phyloP scores from a whole-genome alignment of 2,113 vertebrate species.

The Etia nguti region DNA sequence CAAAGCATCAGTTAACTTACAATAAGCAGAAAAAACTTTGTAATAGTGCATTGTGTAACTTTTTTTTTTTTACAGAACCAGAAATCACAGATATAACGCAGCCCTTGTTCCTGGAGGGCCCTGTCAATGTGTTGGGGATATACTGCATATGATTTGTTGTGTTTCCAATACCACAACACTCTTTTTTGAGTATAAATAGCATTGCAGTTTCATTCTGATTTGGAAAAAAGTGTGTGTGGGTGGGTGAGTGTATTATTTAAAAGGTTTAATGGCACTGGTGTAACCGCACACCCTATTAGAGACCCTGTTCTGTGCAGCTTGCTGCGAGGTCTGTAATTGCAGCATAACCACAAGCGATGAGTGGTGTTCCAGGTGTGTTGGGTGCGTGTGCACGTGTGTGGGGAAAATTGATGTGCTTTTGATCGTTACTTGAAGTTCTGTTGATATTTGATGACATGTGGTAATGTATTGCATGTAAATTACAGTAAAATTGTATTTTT shows the following conservation, averaged over 20 bases:
- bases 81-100: not conserved
- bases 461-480: not conserved
- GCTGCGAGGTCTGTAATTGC: constrained; percentile 57
- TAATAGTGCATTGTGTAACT: not conserved
- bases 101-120: not conserved
- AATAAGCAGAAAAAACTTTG: not conserved
- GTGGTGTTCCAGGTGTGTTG: constrained; percentile 55
- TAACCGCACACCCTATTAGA: constrained; percentile 24
- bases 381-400: not conserved
- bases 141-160: not conserved
- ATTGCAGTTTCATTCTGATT: not conserved
- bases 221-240: not conserved
- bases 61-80: not conserved
- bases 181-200: not conserved
- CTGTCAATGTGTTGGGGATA: not conserved
- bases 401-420: not conserved
- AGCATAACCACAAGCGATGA: constrained; percentile 57
- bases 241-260: constrained; percentile 8
- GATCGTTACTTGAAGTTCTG: not conserved
- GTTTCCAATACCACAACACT: not conserved
- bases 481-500: not conserved
- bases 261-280: constrained; percentile 16
- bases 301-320: constrained; percentile 22
- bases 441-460: not conserved
- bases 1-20: not conserved